A percentile compares a stretch with the other conserved stretches of the same genome.
Evolutionary conservation across 1,140 invertebrate genomes (phyloP).

Genomic region (Heterodera schachtii): DNA sequence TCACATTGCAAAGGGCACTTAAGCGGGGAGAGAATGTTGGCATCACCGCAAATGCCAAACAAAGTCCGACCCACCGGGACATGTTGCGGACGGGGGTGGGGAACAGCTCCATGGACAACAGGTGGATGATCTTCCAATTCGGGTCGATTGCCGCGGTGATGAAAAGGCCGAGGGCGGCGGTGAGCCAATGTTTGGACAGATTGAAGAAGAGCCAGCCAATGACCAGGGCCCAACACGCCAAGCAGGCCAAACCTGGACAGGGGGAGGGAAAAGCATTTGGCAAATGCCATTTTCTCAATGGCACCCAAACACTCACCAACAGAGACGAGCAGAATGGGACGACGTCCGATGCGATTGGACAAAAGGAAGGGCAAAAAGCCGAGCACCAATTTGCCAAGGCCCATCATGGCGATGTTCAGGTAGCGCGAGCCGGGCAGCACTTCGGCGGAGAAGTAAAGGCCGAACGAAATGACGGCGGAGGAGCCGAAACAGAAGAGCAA

Average conservation of each 20-base stretch:
- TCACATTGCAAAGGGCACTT: conserved; percentile 44
- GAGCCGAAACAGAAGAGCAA: conserved; percentile 59
- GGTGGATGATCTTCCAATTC: conserved; percentile 54
- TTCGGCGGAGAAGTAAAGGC: conserved; percentile 61
- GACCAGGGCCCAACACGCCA: conserved; percentile 44
- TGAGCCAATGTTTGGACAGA: conserved; percentile 28
- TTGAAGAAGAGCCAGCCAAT: not conserved
- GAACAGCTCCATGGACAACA: conserved; percentile 55
- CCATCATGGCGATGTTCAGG: conserved; percentile 56
- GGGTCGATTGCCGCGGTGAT: conserved; percentile 53
- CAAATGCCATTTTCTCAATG: no score
- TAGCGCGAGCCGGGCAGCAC: conserved; percentile 56
- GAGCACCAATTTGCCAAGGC: conserved; percentile 45
- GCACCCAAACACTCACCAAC: conserved; percentile 10
- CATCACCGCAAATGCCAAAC: no score
- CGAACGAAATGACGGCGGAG: conserved; percentile 61
- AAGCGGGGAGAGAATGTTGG: not conserved
- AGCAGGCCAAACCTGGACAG: conserved; percentile 35
- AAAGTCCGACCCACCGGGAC: conserved; percentile 28
- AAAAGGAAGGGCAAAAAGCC: conserved; percentile 49
- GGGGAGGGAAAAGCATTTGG: not conserved
- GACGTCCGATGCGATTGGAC: conserved; percentile 40
- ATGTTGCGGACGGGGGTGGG: conserved; percentile 53
- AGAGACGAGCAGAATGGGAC: conserved; percentile 35
- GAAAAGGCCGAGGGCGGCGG: conserved; percentile 42